Conservation (phyloP, 2,113 vertebrate genomes). For the Gorilla gorilla region DNA sequence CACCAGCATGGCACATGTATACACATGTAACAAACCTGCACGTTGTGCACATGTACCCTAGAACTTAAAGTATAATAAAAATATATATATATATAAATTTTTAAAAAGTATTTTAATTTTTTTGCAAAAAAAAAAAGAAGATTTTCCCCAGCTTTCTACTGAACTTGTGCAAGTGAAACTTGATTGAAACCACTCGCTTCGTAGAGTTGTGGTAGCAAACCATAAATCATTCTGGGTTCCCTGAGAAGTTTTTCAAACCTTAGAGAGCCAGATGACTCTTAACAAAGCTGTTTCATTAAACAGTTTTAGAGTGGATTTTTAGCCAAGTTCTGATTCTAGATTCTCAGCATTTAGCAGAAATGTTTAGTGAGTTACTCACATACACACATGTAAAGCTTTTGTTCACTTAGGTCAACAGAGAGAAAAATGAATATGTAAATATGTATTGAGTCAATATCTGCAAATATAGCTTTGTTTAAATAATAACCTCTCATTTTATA, state of each 20-base stretch:
- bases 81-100: too few species aligned
- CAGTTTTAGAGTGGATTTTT: not conserved
- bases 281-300: not conserved
- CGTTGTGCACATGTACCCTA: too few species aligned
- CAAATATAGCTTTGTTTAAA: not conserved
- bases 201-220: not conserved
- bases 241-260: not conserved
- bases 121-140: not conserved
- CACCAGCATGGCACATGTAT: too few species aligned
- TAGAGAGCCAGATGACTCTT: not conserved
- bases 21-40: too few species aligned
- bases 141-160: slow-evolving; percentile 12
- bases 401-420: not conserved
- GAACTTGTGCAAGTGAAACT: slow-evolving; percentile 20
- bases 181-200: not conserved
- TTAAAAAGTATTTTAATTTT: too few species aligned
- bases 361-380: not conserved
- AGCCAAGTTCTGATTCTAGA: not conserved
- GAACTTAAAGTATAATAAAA: too few species aligned
- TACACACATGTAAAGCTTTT: not conserved
- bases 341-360: slow-evolving; percentile 35
- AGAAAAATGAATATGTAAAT: not conserved
- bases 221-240: slow-evolving; percentile 43
- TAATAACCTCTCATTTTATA: not conserved
- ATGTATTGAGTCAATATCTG: not conserved